Evolutionary conservation across 1,140 invertebrate species (phyloP), one percentile per base, ranked within the genome.

Genomic region (Drosophila novamexicana): DNA sequence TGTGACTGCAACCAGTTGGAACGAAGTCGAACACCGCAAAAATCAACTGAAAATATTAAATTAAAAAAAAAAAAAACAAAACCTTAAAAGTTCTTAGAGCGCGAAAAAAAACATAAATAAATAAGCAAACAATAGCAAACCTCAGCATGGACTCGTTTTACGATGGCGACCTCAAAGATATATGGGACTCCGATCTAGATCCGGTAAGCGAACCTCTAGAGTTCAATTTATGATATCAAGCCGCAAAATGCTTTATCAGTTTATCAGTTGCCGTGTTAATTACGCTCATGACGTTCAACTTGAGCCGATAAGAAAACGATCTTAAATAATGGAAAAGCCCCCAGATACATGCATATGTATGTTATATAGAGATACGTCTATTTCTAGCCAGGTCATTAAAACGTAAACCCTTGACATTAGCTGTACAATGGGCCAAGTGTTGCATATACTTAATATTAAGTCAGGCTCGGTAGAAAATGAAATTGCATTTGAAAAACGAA

Each of bases 151-250:
- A 95, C 93, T 94, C 94, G 76, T 95, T 95, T 91, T 95, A 95
- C 93, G 95, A 95, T 93, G 94, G 95, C 81, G 95, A 96, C 93
- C 93, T 96, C 82, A 95, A 95, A 93, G 95, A 96, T 91, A 93
- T 96, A 81, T 96, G 95, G 95, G 95, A 96, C 88, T 94, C 95
- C 81, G 96, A 96, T 93, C 94, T 96, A 81, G 95, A 96, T 92
- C 94, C 95, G 94, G 95, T 96, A 93, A 95, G 95, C 95, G 45
- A 65, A 29, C 29, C 40, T 18, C 7, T 7, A 14, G 12, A 29
- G 53, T 49, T 58, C 42, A 40, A 68, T 59, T 59, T 59, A 68
- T 58, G 22, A 7, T 34, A 22, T 14, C n/a, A 36, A 37, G 7
- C 44, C 10, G 34, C 18, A 8, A 36, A 47, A 67, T 6, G 65